Percentiles rank a stretch among this genome's conserved stretches.
These are phyloP conservation scores for Pollenia labialis DNA, from an alignment of 2,888 invertebrate genomes.

Conservation along the genomic window DNA sequence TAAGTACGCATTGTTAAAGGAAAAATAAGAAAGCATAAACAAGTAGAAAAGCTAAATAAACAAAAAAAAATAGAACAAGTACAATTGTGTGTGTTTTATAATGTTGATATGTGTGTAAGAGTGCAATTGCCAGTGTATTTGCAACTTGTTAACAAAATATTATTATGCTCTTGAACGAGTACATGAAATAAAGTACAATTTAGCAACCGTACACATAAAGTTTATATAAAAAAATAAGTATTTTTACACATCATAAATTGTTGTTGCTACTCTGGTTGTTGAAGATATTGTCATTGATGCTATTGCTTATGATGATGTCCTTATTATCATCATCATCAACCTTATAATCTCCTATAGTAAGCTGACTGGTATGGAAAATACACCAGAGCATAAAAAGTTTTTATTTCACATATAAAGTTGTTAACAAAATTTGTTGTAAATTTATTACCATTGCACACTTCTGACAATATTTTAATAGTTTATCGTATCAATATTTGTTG, in stretches of 20 bases:
- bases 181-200: conserved; percentile 13
- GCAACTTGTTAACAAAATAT: conserved; percentile 38
- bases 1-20: conserved; percentile 9
- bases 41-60: conserved; percentile 1
- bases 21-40: neutral
- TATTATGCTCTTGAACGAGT: neutral
- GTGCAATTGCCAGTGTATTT: neutral
- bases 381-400: neutral
- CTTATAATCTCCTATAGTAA: neutral
- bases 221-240: neutral
- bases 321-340: conserved; percentile 3
- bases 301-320: neutral
- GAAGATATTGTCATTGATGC: neutral
- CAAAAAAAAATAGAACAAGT: neutral
- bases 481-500: no score
- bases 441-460: conserved; percentile 14
- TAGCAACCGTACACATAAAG: conserved; percentile 38
- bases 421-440: conserved; percentile 8
- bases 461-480: conserved; percentile 1
- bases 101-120: neutral
- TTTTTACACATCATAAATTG: conserved; percentile 39
- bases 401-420: neutral
- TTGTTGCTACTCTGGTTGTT: conserved; percentile 12
- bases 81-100: neutral
- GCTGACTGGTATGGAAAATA: neutral